Conservation (phyloP, 2,113 vertebrate genomes). For the Misgurnus anguillicaudatus region DNA sequence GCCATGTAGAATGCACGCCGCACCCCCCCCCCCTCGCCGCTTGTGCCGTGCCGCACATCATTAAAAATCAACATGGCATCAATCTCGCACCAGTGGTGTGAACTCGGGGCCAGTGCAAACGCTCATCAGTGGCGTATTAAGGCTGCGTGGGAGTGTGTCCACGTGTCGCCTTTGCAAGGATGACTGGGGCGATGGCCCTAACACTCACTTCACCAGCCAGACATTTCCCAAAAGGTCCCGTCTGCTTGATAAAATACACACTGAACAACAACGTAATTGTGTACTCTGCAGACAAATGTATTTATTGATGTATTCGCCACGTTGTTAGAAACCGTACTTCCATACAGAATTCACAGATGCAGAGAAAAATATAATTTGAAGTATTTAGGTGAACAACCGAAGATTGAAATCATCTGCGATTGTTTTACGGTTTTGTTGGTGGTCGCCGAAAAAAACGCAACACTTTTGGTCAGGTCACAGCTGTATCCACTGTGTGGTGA, state of each 20-base stretch:
- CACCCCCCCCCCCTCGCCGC: slow-evolving; percentile 39
- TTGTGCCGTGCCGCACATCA: slow-evolving; percentile 67
- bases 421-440: slow-evolving; percentile 19
- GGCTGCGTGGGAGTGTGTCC: slow-evolving; percentile 51
- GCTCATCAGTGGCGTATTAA: slow-evolving; percentile 60
- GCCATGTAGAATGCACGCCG: slow-evolving; percentile 36
- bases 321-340: neutral
- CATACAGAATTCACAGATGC: neutral
- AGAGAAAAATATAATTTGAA: slow-evolving; percentile 1
- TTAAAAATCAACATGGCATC: slow-evolving; percentile 77
- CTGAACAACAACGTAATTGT: slow-evolving; percentile 20
- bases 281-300: neutral
- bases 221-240: slow-evolving; percentile 35
- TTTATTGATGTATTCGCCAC: neutral
- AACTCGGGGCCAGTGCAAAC: slow-evolving; percentile 66
- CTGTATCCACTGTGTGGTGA: slow-evolving; percentile 40
- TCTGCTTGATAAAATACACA: slow-evolving; percentile 49
- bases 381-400: slow-evolving; percentile 9
- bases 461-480: slow-evolving; percentile 40
- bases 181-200: slow-evolving; percentile 40
- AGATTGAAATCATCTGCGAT: slow-evolving; percentile 19
- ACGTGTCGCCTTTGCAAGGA: slow-evolving; percentile 14
- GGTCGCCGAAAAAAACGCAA: slow-evolving; percentile 29
- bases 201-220: slow-evolving; percentile 21
- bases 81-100: slow-evolving; percentile 59